Percentiles rank a stretch among this genome's conserved stretches.
Evolutionary conservation across 2,888 invertebrate genomes (phyloP).

Genomic region (Trichopoda pennipes): DNA sequence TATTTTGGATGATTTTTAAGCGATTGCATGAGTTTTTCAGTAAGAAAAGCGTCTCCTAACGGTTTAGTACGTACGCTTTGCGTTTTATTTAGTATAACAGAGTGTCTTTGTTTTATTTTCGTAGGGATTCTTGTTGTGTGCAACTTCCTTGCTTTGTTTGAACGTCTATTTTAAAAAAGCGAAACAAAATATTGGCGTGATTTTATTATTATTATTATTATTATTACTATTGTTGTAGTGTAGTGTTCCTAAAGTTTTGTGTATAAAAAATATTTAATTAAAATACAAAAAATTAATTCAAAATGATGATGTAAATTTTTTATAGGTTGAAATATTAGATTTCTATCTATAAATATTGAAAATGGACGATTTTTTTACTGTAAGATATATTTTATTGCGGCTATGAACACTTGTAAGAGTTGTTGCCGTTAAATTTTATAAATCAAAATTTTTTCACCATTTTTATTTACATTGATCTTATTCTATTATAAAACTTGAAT

Average conservation of each 20-base stretch:
- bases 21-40: constrained; percentile 78
- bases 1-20: constrained; percentile 55
- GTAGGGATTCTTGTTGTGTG: constrained; percentile 49
- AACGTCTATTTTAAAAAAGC: constrained; percentile 28
- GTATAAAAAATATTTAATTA: constrained; percentile 13
- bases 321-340: neutral
- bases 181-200: constrained; percentile 33
- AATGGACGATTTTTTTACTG: too few relatives aligned
- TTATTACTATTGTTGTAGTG: constrained; percentile 27
- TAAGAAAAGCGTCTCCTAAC: constrained; percentile 82
- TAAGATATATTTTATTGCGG: too few relatives aligned
- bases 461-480: too few relatives aligned
- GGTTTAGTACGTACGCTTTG: constrained; percentile 81
- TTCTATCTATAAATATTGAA: too few relatives aligned
- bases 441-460: too few relatives aligned
- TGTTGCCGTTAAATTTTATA: too few relatives aligned
- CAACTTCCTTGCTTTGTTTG: constrained; percentile 45
- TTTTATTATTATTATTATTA: constrained; percentile 31
- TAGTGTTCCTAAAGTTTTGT: constrained; percentile 19
- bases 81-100: constrained; percentile 76
- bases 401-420: too few relatives aligned
- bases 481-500: too few relatives aligned
- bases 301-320: neutral
- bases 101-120: constrained; percentile 62
- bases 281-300: constrained; percentile 2